Evolutionary conservation across 2,113 vertebrate genomes (phyloP).

Genomic region (Aldabrachelys gigantea): DNA sequence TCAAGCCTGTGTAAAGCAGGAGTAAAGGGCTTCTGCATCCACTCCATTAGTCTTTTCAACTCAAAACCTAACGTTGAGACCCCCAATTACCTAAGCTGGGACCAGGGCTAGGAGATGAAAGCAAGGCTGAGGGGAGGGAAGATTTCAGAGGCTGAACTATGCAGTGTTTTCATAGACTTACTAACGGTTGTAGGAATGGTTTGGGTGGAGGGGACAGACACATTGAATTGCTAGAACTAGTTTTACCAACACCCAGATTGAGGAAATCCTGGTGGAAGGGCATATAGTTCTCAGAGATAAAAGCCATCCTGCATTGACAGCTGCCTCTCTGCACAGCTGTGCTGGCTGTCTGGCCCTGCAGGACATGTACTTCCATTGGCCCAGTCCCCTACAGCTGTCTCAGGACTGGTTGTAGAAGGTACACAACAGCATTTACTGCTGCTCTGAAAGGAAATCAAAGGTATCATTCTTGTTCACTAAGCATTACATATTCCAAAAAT

Average conservation of each 20-base stretch:
- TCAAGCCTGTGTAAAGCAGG: fast-evolving
- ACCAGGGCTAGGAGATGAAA: neutral
- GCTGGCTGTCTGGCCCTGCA: neutral
- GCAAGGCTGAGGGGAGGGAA: neutral
- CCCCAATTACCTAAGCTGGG: fast-evolving
- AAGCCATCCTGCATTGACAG: fast-evolving
- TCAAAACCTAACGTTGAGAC: fast-evolving
- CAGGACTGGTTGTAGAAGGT: neutral
- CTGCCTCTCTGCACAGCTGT: constrained; percentile 32
- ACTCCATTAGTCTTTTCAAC: neutral
- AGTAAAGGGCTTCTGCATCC: neutral
- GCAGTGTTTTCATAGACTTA: neutral
- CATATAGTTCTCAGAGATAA: neutral
- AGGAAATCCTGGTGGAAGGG: neutral
- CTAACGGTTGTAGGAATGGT: fast-evolving
- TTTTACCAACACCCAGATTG: neutral
- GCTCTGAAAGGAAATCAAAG: neutral
- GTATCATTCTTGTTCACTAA: neutral
- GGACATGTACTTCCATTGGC: neutral
- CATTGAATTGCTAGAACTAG: neutral
- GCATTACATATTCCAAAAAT: neutral
- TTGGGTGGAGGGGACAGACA: neutral
- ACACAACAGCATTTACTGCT: neutral
- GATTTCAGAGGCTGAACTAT: fast-evolving
- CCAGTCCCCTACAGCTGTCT: constrained; percentile 7